Percentiles rank a stretch among this genome's conserved stretches.
Evolutionary conservation across 1,140 invertebrate species (phyloP).

Genomic region (Cecropterus lyciades): DNA sequence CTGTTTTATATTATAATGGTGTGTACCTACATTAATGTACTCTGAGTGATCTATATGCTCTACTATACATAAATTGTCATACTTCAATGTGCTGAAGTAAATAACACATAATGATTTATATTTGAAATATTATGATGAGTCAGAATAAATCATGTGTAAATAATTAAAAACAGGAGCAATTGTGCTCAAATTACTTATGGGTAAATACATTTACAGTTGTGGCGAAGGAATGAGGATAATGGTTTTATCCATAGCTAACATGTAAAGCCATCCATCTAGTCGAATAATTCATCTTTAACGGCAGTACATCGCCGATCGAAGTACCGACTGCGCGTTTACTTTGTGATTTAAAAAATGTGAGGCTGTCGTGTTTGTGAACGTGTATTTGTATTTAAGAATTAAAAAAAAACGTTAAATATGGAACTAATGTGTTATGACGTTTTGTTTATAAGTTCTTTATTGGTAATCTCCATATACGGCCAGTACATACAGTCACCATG

Average conservation of each 20-base stretch:
- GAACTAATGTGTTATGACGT: conserved; percentile 3
- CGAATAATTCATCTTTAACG: background rate
- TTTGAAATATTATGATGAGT: too few relatives aligned
- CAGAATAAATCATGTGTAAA: too few relatives aligned
- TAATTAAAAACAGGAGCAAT: too few relatives aligned
- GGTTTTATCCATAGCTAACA: conserved; percentile 14
- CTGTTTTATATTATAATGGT: too few relatives aligned
- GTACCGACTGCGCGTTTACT: conserved; percentile 10
- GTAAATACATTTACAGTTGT: background rate
- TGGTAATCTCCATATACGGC: background rate
- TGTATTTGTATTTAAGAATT: background rate
- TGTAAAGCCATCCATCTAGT: conserved; percentile 3
- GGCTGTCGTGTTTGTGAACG: background rate
- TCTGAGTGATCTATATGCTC: too few relatives aligned
- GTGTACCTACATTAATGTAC: too few relatives aligned
- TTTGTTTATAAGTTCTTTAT: conserved; percentile 14
- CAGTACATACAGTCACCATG: conserved; percentile 48
- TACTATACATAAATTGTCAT: too few relatives aligned
- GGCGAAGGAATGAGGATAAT: conserved; percentile 17
- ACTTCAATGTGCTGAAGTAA: too few relatives aligned
- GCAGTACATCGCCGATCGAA: conserved; percentile 26
- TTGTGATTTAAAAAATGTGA: conserved; percentile 6
- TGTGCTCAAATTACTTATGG: too few relatives aligned
- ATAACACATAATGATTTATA: too few relatives aligned
- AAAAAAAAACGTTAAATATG: conserved; percentile 12